These are phyloP conservation scores for Chelonus formosanus DNA, from an alignment of 2,888 invertebrate genomes.

Conservation along the genomic window DNA sequence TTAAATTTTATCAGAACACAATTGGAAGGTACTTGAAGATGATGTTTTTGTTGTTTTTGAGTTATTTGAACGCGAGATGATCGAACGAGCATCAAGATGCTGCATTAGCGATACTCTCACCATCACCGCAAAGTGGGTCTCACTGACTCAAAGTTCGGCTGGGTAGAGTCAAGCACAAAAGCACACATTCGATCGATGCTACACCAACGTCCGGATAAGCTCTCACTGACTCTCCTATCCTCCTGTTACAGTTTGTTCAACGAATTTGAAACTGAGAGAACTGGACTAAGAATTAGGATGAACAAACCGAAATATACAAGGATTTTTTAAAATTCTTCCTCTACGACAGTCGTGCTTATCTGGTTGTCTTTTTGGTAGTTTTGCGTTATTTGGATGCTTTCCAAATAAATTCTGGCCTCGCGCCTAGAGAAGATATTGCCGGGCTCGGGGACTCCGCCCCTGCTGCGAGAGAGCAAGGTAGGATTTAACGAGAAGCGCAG, in stretches of 20 bases:
- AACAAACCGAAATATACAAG: constrained; percentile 5
- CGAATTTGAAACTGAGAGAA: neutral
- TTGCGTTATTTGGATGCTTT: constrained; percentile 40
- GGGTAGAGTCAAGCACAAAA: constrained; percentile 26
- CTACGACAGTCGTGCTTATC: constrained; percentile 13
- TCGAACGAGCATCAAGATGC: constrained; percentile 7
- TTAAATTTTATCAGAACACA: no score
- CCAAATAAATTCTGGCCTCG: constrained; percentile 41
- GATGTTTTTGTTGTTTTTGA: neutral
- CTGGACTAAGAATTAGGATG: neutral
- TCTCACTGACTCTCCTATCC: constrained; percentile 12
- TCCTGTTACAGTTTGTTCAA: constrained; percentile 24
- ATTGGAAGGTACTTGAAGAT: neutral
- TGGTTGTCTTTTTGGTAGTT: constrained; percentile 27
- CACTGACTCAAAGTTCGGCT: constrained; percentile 7
- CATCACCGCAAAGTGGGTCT: constrained; percentile 18
- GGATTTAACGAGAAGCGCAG: constrained; percentile 27
- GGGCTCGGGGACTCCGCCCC: constrained; percentile 37
- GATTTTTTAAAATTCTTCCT: constrained; percentile 21
- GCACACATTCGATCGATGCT: constrained; percentile 35
- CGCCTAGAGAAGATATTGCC: constrained; percentile 32
- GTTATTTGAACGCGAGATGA: neutral
- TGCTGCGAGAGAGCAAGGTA: constrained; percentile 14
- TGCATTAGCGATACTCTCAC: constrained; percentile 9
- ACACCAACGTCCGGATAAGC: constrained; percentile 31